Base-by-base conservation (phyloP, 2,113 vertebrate species). In the Plecturocebus donacophilus region DNA sequence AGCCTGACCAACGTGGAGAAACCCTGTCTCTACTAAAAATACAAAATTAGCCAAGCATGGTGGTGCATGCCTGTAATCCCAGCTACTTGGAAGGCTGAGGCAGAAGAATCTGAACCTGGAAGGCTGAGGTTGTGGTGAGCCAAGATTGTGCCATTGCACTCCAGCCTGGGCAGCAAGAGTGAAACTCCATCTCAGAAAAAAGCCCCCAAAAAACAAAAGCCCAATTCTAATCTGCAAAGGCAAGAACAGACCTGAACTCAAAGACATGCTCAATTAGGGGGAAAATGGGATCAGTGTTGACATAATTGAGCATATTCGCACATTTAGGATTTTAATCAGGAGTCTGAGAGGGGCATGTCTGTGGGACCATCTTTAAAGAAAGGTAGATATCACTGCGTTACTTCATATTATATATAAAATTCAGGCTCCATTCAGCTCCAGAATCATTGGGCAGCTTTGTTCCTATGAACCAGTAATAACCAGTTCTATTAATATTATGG, bases 161-260 rank as follows among this genome's bases (percentile, higher is more conserved):
- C 16, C 52, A 52, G 52, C 52, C 52, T 52, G 52, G 52, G 52
- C 52, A 52, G 16, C 16, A 52, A 52, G 52, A 17, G 52, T 52
- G 52, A 52, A 52, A 52, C 52, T 52, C 52, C 52, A 4, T 52
- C 52, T 52, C 17, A 52, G 17, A 52, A 47, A 52, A 17, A 6
- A 52, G 52, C 52, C 52, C 16, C 52, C 52, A 17, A 52, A 52
- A 52, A 52, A 17, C 52, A 52, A 52, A 52, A 52, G 52, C 58
- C 35, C 23, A 19, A 92, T 97, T 93, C 49, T 95, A 91, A 45
- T 88, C 19, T 93, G 40, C 84, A 96, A 97, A 96, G 70, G 40
- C 70, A 97, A 64, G 64, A 94, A 85, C 25, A 75, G 32, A 80
- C 9, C 58, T 97, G 42, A 89, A 70, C 2, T 92, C 66, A 87